A percentile compares a stretch with the other conserved stretches of the same genome.
These are phyloP conservation scores for Phenacoccus solenopsis DNA, from an alignment of 1,140 invertebrate species.

Conservation along the genomic window DNA sequence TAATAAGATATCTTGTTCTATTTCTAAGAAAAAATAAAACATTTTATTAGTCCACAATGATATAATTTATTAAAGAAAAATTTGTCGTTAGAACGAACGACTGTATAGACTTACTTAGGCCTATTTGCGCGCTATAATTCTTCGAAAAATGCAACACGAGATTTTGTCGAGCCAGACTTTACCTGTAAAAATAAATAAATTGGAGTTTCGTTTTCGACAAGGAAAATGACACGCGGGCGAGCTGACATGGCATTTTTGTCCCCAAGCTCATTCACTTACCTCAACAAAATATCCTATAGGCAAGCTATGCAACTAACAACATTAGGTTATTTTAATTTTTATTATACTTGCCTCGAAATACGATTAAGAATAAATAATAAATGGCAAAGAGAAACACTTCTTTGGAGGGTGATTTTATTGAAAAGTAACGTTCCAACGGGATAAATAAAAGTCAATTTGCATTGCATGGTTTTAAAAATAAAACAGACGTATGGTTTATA, in stretches of 20 bases:
- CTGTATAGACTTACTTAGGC: too few relatives aligned
- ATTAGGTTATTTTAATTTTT: neutral
- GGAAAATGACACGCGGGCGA: neutral
- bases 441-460: neutral
- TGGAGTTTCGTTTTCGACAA: neutral
- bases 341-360: too few relatives aligned
- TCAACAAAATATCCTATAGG: neutral
- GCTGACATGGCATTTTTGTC: neutral
- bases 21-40: too few relatives aligned
- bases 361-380: neutral
- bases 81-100: too few relatives aligned
- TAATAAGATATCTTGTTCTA: too few relatives aligned
- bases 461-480: neutral
- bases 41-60: too few relatives aligned
- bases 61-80: too few relatives aligned
- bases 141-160: slow-evolving; percentile 88
- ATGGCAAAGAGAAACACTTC: neutral
- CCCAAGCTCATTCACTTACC: slow-evolving; percentile 3
- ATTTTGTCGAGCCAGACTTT: slow-evolving; percentile 80
- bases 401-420: neutral
- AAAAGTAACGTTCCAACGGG: neutral
- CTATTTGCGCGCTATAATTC: slow-evolving; percentile 56
- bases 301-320: slow-evolving; percentile 3
- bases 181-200: slow-evolving; percentile 37
- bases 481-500: neutral